Evolutionary conservation across 2,113 vertebrate species (phyloP).

Genomic region (Leptobrachium leishanense): DNA sequence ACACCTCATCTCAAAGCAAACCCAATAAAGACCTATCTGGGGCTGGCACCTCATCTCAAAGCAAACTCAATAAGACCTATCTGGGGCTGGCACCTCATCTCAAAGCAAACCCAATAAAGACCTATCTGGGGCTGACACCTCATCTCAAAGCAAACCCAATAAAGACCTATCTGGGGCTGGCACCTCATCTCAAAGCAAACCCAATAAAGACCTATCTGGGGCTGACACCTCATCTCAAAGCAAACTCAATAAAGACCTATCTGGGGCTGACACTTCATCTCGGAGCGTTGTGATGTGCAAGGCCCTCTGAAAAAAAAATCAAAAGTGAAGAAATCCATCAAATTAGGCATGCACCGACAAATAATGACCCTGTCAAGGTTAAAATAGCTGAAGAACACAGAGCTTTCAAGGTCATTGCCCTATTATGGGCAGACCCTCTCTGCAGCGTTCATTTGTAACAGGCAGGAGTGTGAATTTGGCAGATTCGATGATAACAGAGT

Average conservation of each 20-base stretch:
- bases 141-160: neutral
- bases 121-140: neutral
- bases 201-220: neutral
- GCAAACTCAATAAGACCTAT: neutral
- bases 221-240: too few relatives aligned
- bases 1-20: neutral
- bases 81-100: too few relatives aligned
- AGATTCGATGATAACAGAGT: neutral
- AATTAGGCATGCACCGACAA: slow-evolving; percentile 1
- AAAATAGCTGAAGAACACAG: neutral
- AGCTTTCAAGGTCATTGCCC: slow-evolving; percentile 6
- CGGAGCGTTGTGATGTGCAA: neutral
- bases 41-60: neutral
- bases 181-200: neutral
- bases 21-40: too few relatives aligned
- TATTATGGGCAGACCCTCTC: neutral
- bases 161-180: neutral
- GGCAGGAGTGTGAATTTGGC: neutral
- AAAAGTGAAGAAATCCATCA: slow-evolving; percentile 4
- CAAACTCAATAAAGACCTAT: neutral
- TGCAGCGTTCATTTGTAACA: neutral
- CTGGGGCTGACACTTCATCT: neutral
- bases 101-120: neutral
- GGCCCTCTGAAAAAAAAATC: neutral
- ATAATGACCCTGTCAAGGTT: slow-evolving; percentile 1